Evolutionary conservation across 2,888 invertebrate species (phyloP), one percentile per base, ranked within the genome.

Genomic region (Acrobasis suavella): DNA sequence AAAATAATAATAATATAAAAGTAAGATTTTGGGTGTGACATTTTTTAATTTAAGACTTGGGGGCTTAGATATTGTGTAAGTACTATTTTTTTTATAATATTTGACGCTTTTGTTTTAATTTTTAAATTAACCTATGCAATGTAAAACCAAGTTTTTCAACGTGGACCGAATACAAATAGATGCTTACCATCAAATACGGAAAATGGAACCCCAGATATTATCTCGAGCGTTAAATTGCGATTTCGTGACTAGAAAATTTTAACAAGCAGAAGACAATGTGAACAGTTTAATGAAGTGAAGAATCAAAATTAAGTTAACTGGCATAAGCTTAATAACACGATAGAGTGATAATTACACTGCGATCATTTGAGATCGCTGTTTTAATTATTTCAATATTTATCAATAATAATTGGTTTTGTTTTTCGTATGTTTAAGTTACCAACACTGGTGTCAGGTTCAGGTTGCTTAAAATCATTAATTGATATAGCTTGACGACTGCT

Each of bases 211-310:
- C 55, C 55, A 55, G 62, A 62, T 49, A 62, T 50, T 15, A 62
- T 55, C 62, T 62, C 62, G 38, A 55, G 55, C 62, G 55, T 62
- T 62, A 62, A 62, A 62, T 55, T 62, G 62, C 15, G 49, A 62
- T 49, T 38, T 46, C 62, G 62, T 62, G 62, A 62, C 62, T 55
- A 55, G 62, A 62, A 55, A 62, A 55, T 55, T 55, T 55, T 62
- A 62, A 62, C 55, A 55, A 60, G 55, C 62, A 16, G 38, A 17
- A 55, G 55, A 62, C 62, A 62, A 55, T 50, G 54, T 16, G 39
- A 54, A 55, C 55, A 62, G 49, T 49, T 49, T 55, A 62, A 62
- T 62, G 54, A 62, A 62, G 37, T 55, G 55, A 16, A 17, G 16
- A 55, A 56, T 55, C 37, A 38, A 55, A 62, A 49, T 50, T 55